phyloP scores from a whole-genome alignment of 37 sponge, comb jelly and placozoan genomes.

The Spongilla lacustris region DNA sequence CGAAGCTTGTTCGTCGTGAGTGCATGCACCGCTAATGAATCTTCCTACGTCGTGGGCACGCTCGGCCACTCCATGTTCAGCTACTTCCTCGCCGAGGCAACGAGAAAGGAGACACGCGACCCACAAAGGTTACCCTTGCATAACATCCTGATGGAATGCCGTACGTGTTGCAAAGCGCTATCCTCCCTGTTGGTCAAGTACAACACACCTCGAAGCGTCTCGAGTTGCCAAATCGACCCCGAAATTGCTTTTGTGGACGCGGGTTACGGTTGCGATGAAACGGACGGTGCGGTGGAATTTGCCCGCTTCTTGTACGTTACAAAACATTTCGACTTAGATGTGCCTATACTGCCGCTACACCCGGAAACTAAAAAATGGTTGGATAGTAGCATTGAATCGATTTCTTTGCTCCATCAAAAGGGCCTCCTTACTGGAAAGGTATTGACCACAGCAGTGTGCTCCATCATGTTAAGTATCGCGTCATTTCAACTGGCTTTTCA shows the following conservation, averaged over 20 bases:
- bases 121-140: conserved; percentile 26
- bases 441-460: conserved; percentile 8
- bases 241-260: not conserved
- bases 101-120: not conserved
- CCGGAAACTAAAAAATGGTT: conserved; percentile 4
- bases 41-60: conserved; percentile 34
- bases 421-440: not conserved
- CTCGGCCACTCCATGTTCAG: conserved; percentile 31
- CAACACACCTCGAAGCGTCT: not conserved
- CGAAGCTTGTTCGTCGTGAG: conserved; percentile 43
- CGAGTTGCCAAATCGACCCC: conserved; percentile 6
- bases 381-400: not conserved
- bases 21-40: conserved; percentile 55
- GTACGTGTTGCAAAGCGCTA: conserved; percentile 6
- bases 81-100: conserved; percentile 22
- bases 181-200: conserved; percentile 21
- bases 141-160: not conserved
- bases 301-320: not conserved
- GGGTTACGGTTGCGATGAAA: not conserved
- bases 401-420: no score
- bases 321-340: not conserved
- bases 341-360: not conserved
- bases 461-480: conserved; percentile 23
- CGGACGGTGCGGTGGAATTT: not conserved
- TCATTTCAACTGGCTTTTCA: not conserved